These are phyloP conservation scores for Caiman crocodilus DNA, from an alignment of 2,797 vertebrate species.

Conservation along the genomic window DNA sequence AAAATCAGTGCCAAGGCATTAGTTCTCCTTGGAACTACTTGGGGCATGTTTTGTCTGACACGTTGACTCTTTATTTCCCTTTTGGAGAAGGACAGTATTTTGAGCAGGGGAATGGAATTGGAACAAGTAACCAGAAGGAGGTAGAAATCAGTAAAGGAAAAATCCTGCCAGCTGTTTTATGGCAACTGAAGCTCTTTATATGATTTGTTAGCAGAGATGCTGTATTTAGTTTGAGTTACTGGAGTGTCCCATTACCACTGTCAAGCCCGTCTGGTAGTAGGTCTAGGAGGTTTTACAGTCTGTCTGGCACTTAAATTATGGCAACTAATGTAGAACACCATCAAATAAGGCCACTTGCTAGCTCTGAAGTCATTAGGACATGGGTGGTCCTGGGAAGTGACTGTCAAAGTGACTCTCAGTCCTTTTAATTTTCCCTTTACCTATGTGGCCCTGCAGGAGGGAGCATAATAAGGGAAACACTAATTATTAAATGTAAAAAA, in stretches of 20 bases:
- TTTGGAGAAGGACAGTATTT: not conserved
- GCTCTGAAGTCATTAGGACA: constrained; percentile 40
- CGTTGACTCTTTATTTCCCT: not conserved
- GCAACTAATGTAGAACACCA: constrained; percentile 52
- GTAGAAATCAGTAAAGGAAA: not conserved
- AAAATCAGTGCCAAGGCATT: not conserved
- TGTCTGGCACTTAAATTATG: constrained; percentile 59
- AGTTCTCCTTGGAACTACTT: constrained; percentile 1
- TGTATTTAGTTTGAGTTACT: constrained; percentile 39
- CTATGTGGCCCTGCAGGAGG: constrained; percentile 70
- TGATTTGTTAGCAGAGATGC: constrained; percentile 34
- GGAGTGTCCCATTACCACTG: not conserved
- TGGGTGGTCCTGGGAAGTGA: constrained; percentile 60
- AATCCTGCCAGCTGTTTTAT: not conserved
- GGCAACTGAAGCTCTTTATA: constrained; percentile 13
- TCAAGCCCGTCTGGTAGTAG: constrained; percentile 1
- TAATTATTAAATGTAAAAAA: constrained; percentile 68
- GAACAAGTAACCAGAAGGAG: not conserved
- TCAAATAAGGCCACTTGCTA: constrained; percentile 43
- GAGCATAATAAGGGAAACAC: constrained; percentile 68
- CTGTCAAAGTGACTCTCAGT: constrained; percentile 58
- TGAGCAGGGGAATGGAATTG: not conserved
- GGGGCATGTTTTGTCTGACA: not conserved
- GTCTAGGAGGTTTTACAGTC: constrained; percentile 55
- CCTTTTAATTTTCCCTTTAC: constrained; percentile 73